Percentiles rank a stretch among this genome's conserved stretches.
These are phyloP conservation scores for Frieseomelitta varia DNA, from an alignment of 1,140 invertebrate genomes.

Conservation along the genomic window DNA sequence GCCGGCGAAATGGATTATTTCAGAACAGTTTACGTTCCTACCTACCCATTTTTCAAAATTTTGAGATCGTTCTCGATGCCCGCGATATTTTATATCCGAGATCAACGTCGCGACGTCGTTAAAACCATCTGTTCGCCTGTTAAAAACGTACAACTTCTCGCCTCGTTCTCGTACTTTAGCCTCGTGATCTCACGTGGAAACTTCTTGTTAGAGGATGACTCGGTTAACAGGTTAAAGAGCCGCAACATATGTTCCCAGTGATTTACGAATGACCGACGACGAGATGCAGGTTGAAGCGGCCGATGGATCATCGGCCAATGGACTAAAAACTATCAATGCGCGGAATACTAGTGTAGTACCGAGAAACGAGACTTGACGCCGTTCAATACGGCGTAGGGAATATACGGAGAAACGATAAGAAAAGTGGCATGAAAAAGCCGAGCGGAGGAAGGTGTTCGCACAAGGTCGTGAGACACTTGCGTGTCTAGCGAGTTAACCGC, in stretches of 20 bases:
- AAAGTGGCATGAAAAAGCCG: constrained; percentile 34
- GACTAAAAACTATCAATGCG: background rate
- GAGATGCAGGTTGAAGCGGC: background rate
- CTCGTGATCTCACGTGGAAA: background rate
- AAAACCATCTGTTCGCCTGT: too few relatives aligned
- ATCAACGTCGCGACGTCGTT: background rate
- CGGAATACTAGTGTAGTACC: too few relatives aligned
- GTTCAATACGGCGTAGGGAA: background rate
- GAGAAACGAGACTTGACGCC: background rate
- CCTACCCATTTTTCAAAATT: background rate
- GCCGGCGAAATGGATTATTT: background rate
- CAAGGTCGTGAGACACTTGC: constrained; percentile 77
- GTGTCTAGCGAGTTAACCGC: constrained; percentile 61
- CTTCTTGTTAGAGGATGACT: background rate
- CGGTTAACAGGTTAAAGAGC: background rate
- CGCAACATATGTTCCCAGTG: background rate
- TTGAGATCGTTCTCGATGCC: background rate
- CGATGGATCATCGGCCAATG: background rate
- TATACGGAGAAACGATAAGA: constrained; percentile 25
- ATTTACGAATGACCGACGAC: background rate
- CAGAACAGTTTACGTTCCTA: background rate
- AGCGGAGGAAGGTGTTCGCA: constrained; percentile 58
- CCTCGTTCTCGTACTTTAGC: background rate
- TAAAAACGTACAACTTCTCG: too few relatives aligned
- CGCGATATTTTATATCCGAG: background rate